These are phyloP conservation scores for Hartigia nigra DNA, from an alignment of 2,888 invertebrate genomes.

Conservation along the genomic window DNA sequence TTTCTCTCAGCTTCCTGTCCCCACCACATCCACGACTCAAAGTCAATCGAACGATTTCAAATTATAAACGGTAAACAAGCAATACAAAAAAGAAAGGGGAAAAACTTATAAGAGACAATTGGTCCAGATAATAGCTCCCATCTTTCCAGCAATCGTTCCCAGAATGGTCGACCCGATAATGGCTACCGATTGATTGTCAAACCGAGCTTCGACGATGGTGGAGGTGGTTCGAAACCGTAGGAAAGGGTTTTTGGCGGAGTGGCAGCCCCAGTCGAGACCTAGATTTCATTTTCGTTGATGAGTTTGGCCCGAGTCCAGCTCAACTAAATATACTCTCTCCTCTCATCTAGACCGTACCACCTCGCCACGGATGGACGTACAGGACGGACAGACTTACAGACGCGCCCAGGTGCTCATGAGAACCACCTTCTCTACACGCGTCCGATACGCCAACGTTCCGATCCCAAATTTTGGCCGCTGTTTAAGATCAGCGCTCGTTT, in stretches of 20 bases:
- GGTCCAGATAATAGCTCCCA: constrained; percentile 1
- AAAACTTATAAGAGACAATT: constrained; percentile 7
- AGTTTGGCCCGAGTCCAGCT: constrained; percentile 62
- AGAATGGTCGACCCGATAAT: not conserved
- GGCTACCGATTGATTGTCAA: not conserved
- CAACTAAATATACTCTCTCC: constrained; percentile 64
- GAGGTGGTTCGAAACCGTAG: not conserved
- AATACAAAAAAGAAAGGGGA: constrained; percentile 5
- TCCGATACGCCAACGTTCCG: not conserved
- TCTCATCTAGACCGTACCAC: constrained; percentile 37
- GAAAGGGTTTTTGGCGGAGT: constrained; percentile 2
- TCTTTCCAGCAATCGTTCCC: not conserved
- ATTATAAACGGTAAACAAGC: not conserved
- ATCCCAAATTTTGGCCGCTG: not conserved
- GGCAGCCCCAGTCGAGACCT: constrained; percentile 46
- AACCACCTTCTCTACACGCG: constrained; percentile 3
- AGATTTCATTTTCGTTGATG: constrained; percentile 67
- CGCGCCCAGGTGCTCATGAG: constrained; percentile 1
- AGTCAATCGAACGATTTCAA: not conserved
- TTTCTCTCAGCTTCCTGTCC: not conserved
- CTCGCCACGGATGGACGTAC: constrained; percentile 27
- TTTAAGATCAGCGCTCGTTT: not conserved
- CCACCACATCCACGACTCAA: not conserved
- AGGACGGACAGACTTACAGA: not conserved
- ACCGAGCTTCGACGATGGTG: not conserved